A percentile compares a stretch with the other conserved stretches of the same genome.
phyloP scores from a whole-genome alignment of 2,113 vertebrate species.

The Leuciscus idus region DNA sequence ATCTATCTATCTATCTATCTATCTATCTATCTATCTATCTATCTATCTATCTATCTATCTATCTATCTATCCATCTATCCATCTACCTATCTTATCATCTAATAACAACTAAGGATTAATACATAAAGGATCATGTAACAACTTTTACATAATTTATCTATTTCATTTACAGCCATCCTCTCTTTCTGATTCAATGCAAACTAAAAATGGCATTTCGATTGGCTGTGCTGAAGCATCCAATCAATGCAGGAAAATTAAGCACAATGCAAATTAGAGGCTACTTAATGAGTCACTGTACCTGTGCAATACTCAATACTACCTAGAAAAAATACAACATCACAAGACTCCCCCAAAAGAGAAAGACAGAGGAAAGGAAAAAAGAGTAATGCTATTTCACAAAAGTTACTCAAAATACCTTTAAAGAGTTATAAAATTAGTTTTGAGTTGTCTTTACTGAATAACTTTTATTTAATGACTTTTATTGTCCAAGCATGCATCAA shows the following conservation, averaged over 20 bases:
- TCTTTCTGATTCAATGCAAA: slow-evolving; percentile 25
- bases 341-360: slow-evolving; percentile 2
- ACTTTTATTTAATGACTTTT: background rate
- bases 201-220: slow-evolving; percentile 68
- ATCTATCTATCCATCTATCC: too few species aligned
- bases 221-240: slow-evolving; percentile 69
- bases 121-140: background rate
- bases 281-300: slow-evolving; percentile 69
- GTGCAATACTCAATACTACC: slow-evolving; percentile 21
- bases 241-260: slow-evolving; percentile 71
- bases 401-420: background rate
- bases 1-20: too few species aligned
- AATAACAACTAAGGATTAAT: background rate
- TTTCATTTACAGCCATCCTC: background rate
- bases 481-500: background rate
- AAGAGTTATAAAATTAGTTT: background rate
- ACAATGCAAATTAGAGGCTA: slow-evolving; percentile 73
- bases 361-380: slow-evolving; percentile 34
- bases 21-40: too few species aligned
- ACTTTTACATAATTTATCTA: background rate
- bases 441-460: background rate
- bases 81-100: too few species aligned
- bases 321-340: slow-evolving; percentile 25
- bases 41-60: too few species aligned
- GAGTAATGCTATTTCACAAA: slow-evolving; percentile 36